A percentile compares a stretch with the other conserved stretches of the same genome.
Conservation (phyloP, 2,797 vertebrate genomes). For the Aulostomus chinensis region DNA sequence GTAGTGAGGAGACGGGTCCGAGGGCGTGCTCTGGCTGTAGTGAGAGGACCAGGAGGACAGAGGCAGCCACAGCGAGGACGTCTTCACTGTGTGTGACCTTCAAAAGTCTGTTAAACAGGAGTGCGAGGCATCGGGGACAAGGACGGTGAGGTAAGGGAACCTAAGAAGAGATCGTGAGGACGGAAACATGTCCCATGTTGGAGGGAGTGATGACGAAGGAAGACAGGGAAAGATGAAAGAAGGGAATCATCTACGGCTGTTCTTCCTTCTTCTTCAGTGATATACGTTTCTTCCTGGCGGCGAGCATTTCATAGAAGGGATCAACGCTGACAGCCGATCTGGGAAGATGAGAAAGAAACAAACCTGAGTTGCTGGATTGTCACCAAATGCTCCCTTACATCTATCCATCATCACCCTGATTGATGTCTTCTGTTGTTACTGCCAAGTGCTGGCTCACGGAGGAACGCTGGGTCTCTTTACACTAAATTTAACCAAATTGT, state of each 20-base stretch:
- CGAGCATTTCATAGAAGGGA: constrained; percentile 96
- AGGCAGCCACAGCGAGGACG: constrained; percentile 29
- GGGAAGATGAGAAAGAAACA: constrained; percentile 27
- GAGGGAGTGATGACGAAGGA: constrained; percentile 33
- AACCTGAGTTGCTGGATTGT: not conserved
- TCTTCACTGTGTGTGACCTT: constrained; percentile 35
- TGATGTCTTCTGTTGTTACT: constrained; percentile 18
- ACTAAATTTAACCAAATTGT: too few relatives aligned
- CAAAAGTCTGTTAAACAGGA: constrained; percentile 47
- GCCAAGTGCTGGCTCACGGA: too few relatives aligned
- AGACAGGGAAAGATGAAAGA: constrained; percentile 19
- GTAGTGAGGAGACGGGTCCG: constrained; percentile 15
- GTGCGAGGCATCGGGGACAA: constrained; percentile 30
- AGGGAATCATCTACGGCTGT: constrained; percentile 68
- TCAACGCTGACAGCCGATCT: constrained; percentile 93
- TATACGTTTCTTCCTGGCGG: constrained; percentile 93
- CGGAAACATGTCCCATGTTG: constrained; percentile 20
- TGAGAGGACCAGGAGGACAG: constrained; percentile 21
- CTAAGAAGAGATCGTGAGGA: constrained; percentile 10
- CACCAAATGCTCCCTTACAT: too few relatives aligned
- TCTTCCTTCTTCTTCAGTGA: constrained; percentile 95
- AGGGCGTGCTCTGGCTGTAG: constrained; percentile 34
- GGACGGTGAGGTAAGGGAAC: constrained; percentile 12
- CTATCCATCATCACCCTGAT: too few relatives aligned
- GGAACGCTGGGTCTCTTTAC: too few relatives aligned